A percentile compares a stretch with the other conserved stretches of the same genome.
These are phyloP conservation scores for Sorex maritimensis DNA, from an alignment of 2,797 vertebrate genomes.

Conservation along the genomic window DNA sequence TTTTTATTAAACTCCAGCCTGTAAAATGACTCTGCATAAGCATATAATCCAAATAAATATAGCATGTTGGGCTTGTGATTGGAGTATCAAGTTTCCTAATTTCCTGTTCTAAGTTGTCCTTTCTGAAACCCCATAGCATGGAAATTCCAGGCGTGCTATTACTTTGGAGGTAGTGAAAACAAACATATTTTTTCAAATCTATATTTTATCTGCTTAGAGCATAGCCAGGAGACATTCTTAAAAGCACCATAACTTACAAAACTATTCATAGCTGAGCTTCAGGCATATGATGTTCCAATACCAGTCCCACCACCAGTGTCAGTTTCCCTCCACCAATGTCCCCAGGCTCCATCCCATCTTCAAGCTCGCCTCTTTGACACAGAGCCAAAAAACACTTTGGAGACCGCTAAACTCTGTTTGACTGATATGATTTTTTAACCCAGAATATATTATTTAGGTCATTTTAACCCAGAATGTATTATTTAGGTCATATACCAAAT, in stretches of 20 bases:
- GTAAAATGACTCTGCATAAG: conserved; percentile 11
- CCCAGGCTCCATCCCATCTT: too few species aligned
- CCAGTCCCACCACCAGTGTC: too few species aligned
- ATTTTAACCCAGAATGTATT: background rate
- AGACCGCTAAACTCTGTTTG: background rate
- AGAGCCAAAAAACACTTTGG: too few species aligned
- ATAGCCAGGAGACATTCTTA: conserved; percentile 6
- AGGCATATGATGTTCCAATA: too few species aligned
- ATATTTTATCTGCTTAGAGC: background rate
- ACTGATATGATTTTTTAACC: background rate
- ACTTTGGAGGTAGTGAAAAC: background rate
- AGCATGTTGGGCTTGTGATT: background rate
- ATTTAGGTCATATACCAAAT: background rate
- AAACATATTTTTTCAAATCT: background rate
- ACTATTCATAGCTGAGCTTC: too few species aligned
- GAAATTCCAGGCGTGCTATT: background rate
- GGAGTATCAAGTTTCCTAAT: conserved; percentile 27
- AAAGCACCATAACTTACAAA: too few species aligned
- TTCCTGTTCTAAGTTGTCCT: background rate
- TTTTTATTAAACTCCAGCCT: background rate
- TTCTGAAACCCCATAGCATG: background rate
- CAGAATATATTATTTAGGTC: background rate
- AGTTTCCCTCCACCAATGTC: too few species aligned
- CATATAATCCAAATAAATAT: conserved; percentile 2
- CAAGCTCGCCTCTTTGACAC: too few species aligned